Evolutionary conservation across 2,113 vertebrate genomes (phyloP).

Genomic region (Rhinopomastus cyanomelas): DNA sequence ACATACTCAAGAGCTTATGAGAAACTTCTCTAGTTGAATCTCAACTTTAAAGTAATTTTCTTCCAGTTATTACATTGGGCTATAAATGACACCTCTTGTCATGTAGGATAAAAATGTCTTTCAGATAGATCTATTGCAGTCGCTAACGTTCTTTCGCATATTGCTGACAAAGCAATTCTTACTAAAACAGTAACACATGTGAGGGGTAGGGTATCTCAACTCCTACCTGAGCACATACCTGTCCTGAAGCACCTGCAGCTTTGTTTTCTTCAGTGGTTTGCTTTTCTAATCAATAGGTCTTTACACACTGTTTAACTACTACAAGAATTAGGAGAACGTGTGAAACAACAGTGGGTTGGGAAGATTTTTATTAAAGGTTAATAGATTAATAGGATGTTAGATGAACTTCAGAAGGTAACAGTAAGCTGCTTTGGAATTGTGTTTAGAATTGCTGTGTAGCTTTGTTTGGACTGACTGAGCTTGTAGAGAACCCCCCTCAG

Average conservation of each 20-base stretch:
- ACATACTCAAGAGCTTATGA: background rate
- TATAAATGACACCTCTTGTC: background rate
- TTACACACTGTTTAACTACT: background rate
- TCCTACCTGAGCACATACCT: accelerated
- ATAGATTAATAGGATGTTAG: too few relatives aligned
- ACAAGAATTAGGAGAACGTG: accelerated
- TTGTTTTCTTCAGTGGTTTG: background rate
- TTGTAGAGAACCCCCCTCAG: too few relatives aligned
- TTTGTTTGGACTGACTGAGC: too few relatives aligned
- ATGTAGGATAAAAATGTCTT: background rate
- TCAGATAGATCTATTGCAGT: background rate
- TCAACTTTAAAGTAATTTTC: background rate
- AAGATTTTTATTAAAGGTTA: too few relatives aligned
- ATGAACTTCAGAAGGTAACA: too few relatives aligned
- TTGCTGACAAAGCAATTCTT: background rate
- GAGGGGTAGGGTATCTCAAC: background rate
- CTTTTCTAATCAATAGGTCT: background rate
- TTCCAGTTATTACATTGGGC: background rate
- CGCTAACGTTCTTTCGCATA: background rate
- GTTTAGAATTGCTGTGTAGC: too few relatives aligned
- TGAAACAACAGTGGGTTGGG: too few relatives aligned
- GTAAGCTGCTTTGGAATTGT: too few relatives aligned
- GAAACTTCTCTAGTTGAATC: background rate
- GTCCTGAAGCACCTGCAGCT: background rate
- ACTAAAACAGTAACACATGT: accelerated